phyloP scores from a whole-genome alignment of 2,888 invertebrate genomes.

The Nowickia ferox region DNA sequence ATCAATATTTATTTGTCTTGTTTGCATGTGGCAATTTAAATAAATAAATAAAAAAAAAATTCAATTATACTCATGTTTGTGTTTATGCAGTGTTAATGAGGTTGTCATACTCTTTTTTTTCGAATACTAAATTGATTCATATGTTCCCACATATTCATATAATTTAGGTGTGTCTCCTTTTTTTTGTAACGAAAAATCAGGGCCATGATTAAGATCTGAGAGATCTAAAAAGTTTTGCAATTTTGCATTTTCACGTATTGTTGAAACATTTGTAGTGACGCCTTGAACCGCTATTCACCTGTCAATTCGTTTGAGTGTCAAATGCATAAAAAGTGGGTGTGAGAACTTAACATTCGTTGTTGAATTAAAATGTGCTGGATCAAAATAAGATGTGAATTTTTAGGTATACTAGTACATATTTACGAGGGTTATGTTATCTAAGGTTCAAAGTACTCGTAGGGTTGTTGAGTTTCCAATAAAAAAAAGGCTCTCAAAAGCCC shows the following conservation, averaged over 20 bases:
- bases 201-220: conserved; percentile 9
- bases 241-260: conserved; percentile 6
- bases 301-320: conserved; percentile 21
- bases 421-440: background rate
- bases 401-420: background rate
- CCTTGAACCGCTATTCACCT: conserved; percentile 41
- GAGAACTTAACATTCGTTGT: conserved; percentile 31
- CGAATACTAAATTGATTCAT: background rate
- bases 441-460: too few species aligned
- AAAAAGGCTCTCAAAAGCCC: too few species aligned
- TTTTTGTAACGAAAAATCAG: conserved; percentile 13
- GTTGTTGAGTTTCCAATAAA: too few species aligned
- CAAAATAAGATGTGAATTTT: background rate
- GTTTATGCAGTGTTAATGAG: conserved; percentile 39
- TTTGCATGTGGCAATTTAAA: conserved; percentile 15
- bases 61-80: background rate
- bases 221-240: conserved; percentile 1
- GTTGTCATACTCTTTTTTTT: conserved; percentile 22
- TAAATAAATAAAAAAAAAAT: background rate
- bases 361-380: background rate
- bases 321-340: conserved; percentile 30
- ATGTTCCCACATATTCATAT: background rate
- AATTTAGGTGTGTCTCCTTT: conserved; percentile 32
- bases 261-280: background rate
- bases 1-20: conserved; percentile 29